These are phyloP conservation scores for Phalera bucephala DNA, from an alignment of 2,888 invertebrate genomes.

Conservation along the genomic window DNA sequence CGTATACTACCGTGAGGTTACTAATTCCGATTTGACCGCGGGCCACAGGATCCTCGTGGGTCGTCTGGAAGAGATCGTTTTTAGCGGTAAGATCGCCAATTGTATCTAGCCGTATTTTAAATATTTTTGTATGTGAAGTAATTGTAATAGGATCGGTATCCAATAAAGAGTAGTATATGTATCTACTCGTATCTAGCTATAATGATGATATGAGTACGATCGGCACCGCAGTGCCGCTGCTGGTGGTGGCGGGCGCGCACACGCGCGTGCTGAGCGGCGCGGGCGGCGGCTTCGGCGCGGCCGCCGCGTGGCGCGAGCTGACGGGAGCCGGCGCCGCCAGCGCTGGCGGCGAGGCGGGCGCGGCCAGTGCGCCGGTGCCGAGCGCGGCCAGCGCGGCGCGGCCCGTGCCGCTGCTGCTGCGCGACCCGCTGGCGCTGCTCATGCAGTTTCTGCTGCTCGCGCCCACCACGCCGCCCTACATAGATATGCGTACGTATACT, in stretches of 20 bases:
- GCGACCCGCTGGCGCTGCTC: constrained; percentile 93
- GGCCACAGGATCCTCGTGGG: no score
- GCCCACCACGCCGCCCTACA: constrained; percentile 87
- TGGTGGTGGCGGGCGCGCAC: constrained; percentile 94
- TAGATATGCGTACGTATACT: constrained; percentile 89
- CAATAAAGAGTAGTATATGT: no score
- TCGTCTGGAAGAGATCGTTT: no score
- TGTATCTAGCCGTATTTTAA: no score
- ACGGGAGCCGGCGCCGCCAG: constrained; percentile 22
- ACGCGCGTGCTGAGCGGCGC: constrained; percentile 85
- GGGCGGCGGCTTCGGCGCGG: constrained; percentile 25
- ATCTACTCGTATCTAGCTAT: no score
- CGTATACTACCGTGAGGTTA: no score
- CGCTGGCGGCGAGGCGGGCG: constrained; percentile 45
- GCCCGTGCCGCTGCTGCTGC: constrained; percentile 90
- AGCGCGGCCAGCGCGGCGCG: constrained; percentile 21
- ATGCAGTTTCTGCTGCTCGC: constrained; percentile 93
- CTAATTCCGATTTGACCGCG: no score
- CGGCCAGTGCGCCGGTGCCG: constrained; percentile 23
- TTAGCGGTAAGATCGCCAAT: no score
- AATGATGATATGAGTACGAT: no score
- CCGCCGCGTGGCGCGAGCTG: constrained; percentile 11
- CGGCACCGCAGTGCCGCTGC: constrained; percentile 94
- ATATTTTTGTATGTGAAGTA: no score
- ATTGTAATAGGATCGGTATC: no score